These are phyloP conservation scores for Danionella cerebrum DNA, from an alignment of 2,113 vertebrate species.

Conservation along the genomic window DNA sequence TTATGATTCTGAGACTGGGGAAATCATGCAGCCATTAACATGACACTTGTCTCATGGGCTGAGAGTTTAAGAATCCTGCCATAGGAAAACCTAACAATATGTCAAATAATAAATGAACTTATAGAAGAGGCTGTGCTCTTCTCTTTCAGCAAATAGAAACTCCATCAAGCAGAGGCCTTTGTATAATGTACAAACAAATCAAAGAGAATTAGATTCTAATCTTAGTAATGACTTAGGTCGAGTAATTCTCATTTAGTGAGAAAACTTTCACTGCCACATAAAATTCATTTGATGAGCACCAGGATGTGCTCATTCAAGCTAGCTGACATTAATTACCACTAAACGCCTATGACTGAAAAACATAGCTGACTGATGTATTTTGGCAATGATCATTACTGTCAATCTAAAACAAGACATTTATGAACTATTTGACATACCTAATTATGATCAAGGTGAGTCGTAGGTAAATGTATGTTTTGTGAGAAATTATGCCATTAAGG, in stretches of 20 bases:
- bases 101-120: no score
- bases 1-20: no score
- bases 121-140: background rate
- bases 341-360: background rate
- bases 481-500: background rate
- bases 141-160: background rate
- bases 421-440: constrained; percentile 8
- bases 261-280: constrained; percentile 21
- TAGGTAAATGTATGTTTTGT: background rate
- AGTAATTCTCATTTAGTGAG: constrained; percentile 21
- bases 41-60: no score
- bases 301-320: background rate
- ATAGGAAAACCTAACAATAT: no score
- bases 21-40: no score
- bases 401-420: constrained; percentile 18
- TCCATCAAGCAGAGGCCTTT: constrained; percentile 7
- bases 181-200: background rate
- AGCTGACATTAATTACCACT: constrained; percentile 8
- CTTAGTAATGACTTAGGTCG: constrained; percentile 6
- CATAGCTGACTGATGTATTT: background rate
- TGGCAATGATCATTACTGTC: constrained; percentile 18
- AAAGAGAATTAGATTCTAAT: background rate
- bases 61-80: no score
- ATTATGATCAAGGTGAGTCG: background rate
- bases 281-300: constrained; percentile 25